Conservation (phyloP, 2,113 vertebrate genomes). For the Pipra filicauda region DNA sequence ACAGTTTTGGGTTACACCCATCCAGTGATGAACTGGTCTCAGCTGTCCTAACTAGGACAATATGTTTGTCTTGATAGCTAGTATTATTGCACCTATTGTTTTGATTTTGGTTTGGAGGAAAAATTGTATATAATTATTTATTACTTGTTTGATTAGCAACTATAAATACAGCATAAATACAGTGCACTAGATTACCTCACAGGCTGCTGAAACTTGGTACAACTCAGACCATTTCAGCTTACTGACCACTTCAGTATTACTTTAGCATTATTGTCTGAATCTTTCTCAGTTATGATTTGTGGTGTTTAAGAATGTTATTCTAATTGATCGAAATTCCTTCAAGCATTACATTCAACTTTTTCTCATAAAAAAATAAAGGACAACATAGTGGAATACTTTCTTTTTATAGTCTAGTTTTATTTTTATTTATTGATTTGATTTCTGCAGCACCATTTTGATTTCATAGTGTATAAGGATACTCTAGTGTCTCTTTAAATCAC, state of each 20-base stretch:
- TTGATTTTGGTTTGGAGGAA: neutral
- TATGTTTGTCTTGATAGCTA: neutral
- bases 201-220: neutral
- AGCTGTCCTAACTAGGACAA: too few relatives aligned
- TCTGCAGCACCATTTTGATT: neutral
- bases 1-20: too few relatives aligned
- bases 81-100: neutral
- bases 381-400: neutral
- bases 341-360: neutral
- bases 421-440: slow-evolving; percentile 13
- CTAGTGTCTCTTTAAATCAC: slow-evolving; percentile 6
- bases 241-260: neutral
- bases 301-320: neutral
- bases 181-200: neutral
- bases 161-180: neutral
- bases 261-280: neutral
- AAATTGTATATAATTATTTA: neutral
- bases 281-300: neutral
- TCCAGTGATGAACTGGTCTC: too few relatives aligned
- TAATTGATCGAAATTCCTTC: neutral
- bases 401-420: neutral
- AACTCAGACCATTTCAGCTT: neutral
- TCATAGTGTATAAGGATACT: neutral
- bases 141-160: neutral
- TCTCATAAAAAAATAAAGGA: neutral